Percentiles rank a stretch among this genome's conserved stretches.
phyloP scores from a whole-genome alignment of 2,113 vertebrate genomes.

The Melozone crissalis region DNA sequence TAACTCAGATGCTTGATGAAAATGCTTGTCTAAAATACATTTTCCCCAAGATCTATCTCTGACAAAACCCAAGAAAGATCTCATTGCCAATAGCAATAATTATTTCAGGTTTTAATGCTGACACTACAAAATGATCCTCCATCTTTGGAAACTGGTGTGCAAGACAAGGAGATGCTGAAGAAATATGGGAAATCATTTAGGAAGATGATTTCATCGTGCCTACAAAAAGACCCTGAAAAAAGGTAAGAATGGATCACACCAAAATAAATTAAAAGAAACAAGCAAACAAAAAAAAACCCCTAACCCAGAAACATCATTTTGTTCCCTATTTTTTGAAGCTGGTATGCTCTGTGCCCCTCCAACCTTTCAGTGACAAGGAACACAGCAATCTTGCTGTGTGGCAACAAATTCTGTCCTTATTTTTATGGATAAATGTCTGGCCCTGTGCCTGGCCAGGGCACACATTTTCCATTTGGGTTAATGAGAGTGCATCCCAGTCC shows the following conservation, averaged over 20 bases:
- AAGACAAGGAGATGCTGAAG: slow-evolving; percentile 97
- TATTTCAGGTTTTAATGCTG: slow-evolving; percentile 93
- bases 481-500: slow-evolving; percentile 22
- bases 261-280: not conserved
- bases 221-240: slow-evolving; percentile 98
- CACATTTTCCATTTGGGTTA: not conserved
- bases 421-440: not conserved
- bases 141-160: slow-evolving; percentile 93
- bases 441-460: not conserved
- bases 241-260: slow-evolving; percentile 74
- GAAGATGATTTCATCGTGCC: slow-evolving; percentile 96
- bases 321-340: not conserved
- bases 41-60: not conserved
- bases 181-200: slow-evolving; percentile 98
- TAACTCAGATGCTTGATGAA: not conserved
- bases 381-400: not conserved
- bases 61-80: not conserved
- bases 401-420: not conserved
- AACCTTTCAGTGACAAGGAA: not conserved
- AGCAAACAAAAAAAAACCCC: not conserved
- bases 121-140: slow-evolving; percentile 97
- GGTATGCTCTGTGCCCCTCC: not conserved
- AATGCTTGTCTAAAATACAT: not conserved
- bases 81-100: slow-evolving; percentile 19
- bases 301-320: not conserved